These are phyloP conservation scores for Iguana delicatissima DNA, from an alignment of 2,797 vertebrate genomes.

Conservation along the genomic window DNA sequence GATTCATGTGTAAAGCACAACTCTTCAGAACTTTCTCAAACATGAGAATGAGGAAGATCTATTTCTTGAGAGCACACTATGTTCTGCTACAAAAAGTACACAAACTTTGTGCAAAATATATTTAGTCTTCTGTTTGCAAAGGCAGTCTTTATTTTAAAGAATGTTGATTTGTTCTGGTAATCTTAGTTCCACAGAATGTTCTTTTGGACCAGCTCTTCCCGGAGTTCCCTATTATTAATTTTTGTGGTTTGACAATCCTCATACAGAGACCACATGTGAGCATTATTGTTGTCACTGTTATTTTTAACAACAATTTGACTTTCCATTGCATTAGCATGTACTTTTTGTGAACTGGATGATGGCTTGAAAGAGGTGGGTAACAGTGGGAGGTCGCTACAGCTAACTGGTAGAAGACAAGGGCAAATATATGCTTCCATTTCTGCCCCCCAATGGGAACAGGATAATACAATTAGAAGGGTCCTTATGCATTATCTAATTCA, in stretches of 20 bases:
- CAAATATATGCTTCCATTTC: not conserved
- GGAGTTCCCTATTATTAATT: constrained; percentile 13
- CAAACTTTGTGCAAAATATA: not conserved
- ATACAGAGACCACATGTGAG: not conserved
- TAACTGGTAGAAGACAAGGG: not conserved
- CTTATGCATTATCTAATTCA: not conserved
- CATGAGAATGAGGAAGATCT: not conserved
- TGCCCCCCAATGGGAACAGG: not conserved
- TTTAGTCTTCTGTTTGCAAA: not conserved
- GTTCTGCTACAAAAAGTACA: not conserved
- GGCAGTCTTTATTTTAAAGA: not conserved
- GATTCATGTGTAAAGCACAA: not conserved
- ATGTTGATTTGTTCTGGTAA: not conserved
- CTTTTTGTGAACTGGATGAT: not conserved
- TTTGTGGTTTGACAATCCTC: not conserved
- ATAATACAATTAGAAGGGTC: not conserved
- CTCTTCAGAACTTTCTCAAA: not conserved
- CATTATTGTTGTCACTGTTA: not conserved
- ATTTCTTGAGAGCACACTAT: not conserved
- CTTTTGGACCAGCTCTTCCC: not conserved
- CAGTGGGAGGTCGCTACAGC: not conserved
- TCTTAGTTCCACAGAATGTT: not conserved
- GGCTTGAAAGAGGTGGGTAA: not conserved
- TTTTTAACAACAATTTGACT: not conserved
- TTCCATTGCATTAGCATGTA: not conserved